Base-by-base conservation (phyloP, 2,113 vertebrate species). In the Callipepla squamata region DNA sequence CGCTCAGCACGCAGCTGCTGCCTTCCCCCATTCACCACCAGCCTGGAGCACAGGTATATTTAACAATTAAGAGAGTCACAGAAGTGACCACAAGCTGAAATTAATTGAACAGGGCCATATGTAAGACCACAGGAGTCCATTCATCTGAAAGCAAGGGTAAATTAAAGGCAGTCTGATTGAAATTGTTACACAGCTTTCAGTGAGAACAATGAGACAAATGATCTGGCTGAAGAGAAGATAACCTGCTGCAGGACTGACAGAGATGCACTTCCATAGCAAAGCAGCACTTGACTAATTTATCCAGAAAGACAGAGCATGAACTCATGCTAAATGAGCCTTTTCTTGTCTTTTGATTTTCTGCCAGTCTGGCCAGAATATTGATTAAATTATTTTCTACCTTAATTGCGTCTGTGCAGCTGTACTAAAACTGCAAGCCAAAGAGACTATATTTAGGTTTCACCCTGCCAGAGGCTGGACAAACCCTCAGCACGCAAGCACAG, bases 1-100 rank as follows among this genome's bases (percentile, higher is more conserved):
- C 9, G 3, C 38, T 8, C 0, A 0, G 38, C 50, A 11, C 23
- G 48, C 9, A 63, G 68, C 11, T 34, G 55, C 70, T 47, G 30
- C 9, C 8, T 13, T 13, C 36, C 59, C 32, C 34, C 25, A 28
- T 13, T 30, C 48, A 20, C 11, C 18, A 22, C 0, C 1, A 14
- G 19, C 58, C 21, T 21, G 28, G 81, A 62, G 25, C 85, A 82
- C 36, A 21, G 26, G 1, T 8, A 6, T 7, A 5, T 63, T 36
- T 30, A 68, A 34, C 21, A 83, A 34, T 42, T 53, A 53, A 15
- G 26, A 28, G 51, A 53, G 51, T 53, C 51, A 53, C 51, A 72
- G 34, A 50, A 32, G 6, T 13, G 20, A 50, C 6, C 58, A 67
- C 72, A 80, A 51, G 30, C 57, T 30, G 25, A 50, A 88, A n/a